Evolutionary conservation across 2,797 vertebrate species (phyloP), one percentile per base, ranked within the genome.

Genomic region (Loriculus beryllinus): DNA sequence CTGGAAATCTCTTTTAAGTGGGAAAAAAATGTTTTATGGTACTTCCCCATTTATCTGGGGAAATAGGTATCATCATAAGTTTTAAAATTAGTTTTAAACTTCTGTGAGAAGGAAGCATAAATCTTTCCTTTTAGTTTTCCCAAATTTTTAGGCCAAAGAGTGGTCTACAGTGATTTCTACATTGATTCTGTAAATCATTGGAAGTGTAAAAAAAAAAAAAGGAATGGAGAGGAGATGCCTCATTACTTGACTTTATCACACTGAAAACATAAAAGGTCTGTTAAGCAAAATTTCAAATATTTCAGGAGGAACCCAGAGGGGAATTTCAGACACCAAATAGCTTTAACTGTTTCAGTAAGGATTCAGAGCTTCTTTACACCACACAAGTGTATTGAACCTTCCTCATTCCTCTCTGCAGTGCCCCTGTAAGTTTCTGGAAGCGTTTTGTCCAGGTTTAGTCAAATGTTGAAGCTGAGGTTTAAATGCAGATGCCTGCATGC

Each of bases 1-100:
- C 94, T 92, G 90, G 60, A 95, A 97, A 95, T 94, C 79, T 94
- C 83, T 96, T 97, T 96, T 93, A 94, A 91, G 91, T 83, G 33
- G 94, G 83, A 57, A 93, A 94, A 92, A 95, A 95, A 94, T 86
- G 67, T 82, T 96, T 97, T 96, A 95, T 90, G 90, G 75, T 80
- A 49, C 54, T 96, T 97, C 82, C 88, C 79, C 91, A 87, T 95
- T 95, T 97, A 95, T 93, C 77, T 84, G 71, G 37, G 67, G 49
- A 69, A 86, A 80, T 96, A 87, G 51, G 78, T 92, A 84, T 77
- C 84, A 93, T 96, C 94, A 92, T 82, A 96, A 96, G 71, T 95
- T 96, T 88, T 85, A 84, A 84, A 92, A 93, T 95, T 78, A 96
- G 74, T 95, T 96, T 88, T 85, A 87, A 82, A 92, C 93, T 95